A percentile compares a stretch with the other conserved stretches of the same genome.
Evolutionary conservation across 2,888 invertebrate genomes (phyloP).

Genomic region (Andricus curvator): DNA sequence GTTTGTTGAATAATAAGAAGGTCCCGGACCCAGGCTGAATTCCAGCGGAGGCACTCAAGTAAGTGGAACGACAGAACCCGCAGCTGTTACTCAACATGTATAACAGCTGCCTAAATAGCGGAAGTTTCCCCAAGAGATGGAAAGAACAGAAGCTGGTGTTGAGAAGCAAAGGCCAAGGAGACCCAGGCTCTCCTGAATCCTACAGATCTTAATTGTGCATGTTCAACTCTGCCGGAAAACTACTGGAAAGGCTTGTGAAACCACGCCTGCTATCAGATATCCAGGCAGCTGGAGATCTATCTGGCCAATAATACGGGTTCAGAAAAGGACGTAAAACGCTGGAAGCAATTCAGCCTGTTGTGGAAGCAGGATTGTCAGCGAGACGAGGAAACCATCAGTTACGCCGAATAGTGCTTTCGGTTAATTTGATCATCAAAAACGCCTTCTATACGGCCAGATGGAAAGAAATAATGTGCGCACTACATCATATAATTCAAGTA

Average conservation of each 20-base stretch:
- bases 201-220: slow-evolving; percentile 62
- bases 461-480: too few species aligned
- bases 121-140: slow-evolving; percentile 53
- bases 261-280: slow-evolving; percentile 49
- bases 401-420: too few species aligned
- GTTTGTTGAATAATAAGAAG: neutral
- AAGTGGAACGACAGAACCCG: neutral
- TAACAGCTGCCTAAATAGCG: slow-evolving; percentile 4
- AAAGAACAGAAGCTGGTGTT: slow-evolving; percentile 44
- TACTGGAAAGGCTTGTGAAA: slow-evolving; percentile 55
- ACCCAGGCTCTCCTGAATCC: slow-evolving; percentile 14
- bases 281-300: slow-evolving; percentile 50
- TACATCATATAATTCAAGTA: too few species aligned
- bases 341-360: slow-evolving; percentile 47
- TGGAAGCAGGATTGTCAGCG: slow-evolving; percentile 42
- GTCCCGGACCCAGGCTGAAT: neutral
- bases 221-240: slow-evolving; percentile 49
- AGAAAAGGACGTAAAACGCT: slow-evolving; percentile 50
- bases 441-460: too few species aligned
- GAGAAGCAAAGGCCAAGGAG: neutral
- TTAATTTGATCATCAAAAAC: too few species aligned
- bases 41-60: neutral
- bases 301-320: slow-evolving; percentile 52
- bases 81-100: neutral
- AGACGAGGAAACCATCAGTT: slow-evolving; percentile 7